A percentile compares a stretch with the other conserved stretches of the same genome.
phyloP scores from a whole-genome alignment of 2,113 vertebrate species.

The mouse (Mus musculus) region DNA sequence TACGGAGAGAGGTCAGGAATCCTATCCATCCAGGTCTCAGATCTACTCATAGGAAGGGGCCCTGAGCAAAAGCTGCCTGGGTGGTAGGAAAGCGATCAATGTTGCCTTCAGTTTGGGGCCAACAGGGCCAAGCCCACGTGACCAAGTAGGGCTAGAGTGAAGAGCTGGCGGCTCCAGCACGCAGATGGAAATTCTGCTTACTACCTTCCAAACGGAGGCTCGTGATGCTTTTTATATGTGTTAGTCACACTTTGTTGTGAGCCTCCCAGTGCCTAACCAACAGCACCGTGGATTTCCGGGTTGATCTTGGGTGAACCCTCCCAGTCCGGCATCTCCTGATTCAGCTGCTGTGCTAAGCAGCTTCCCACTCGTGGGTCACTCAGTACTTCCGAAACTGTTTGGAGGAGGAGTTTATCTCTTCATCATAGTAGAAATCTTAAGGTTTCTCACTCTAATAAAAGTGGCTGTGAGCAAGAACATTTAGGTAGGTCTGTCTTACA shows the following conservation, averaged over 20 bases:
- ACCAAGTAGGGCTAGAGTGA: background rate
- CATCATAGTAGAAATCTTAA: background rate
- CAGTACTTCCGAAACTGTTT: background rate
- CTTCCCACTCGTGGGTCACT: background rate
- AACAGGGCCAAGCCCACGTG: background rate
- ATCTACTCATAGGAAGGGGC: background rate
- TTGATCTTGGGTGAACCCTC: background rate
- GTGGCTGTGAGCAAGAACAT: slow-evolving; percentile 31
- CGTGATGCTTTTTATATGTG: slow-evolving; percentile 16
- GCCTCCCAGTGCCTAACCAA: background rate
- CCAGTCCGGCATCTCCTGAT: background rate
- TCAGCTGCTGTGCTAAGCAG: slow-evolving; percentile 28
- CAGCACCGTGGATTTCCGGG: background rate
- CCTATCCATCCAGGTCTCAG: background rate
- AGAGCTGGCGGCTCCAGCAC: background rate
- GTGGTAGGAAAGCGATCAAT: rapidly evolving
- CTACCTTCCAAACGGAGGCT: background rate
- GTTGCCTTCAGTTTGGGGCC: background rate
- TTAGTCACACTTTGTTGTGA: slow-evolving; percentile 56
- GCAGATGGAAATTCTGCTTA: background rate
- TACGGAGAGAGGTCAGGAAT: too few relatives aligned
- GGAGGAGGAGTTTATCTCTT: background rate
- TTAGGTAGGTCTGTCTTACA: slow-evolving; percentile 23
- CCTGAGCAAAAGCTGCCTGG: background rate
- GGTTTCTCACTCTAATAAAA: slow-evolving; percentile 65